Conservation (phyloP, 2,888 invertebrate genomes). For the Sinopyrophorus schimmeli region DNA sequence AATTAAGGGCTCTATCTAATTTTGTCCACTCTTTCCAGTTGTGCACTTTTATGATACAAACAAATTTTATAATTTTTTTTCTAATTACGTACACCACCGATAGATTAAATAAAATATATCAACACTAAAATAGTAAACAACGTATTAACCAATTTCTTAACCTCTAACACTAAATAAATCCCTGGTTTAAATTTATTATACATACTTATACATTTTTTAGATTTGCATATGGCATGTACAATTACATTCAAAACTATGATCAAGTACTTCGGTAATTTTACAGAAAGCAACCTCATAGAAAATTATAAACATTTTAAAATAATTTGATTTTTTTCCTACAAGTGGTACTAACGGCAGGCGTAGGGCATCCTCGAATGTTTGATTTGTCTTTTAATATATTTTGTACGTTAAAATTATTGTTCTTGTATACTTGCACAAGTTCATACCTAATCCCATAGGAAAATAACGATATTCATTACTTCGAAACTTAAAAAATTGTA, state of each 20-base stretch:
- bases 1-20: neutral
- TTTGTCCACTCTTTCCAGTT: neutral
- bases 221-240: too few species aligned
- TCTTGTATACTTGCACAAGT: neutral
- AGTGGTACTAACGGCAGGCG: neutral
- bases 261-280: too few species aligned
- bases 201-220: too few species aligned
- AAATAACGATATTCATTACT: constrained; percentile 28
- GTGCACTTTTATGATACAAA: neutral
- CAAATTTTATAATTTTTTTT: neutral
- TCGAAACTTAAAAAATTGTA: too few species aligned
- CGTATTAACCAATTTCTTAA: too few species aligned
- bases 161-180: too few species aligned
- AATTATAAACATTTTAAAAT: too few species aligned
- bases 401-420: neutral
- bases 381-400: neutral
- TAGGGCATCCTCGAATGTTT: neutral
- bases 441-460: neutral
- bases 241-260: too few species aligned
- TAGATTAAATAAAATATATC: neutral
- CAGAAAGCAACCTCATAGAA: too few species aligned
- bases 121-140: too few species aligned
- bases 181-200: too few species aligned
- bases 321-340: too few species aligned
- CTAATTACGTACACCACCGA: neutral